Percentiles rank a stretch among this genome's conserved stretches.
phyloP scores from a whole-genome alignment of 2,113 vertebrate genomes.

The Numida meleagris region DNA sequence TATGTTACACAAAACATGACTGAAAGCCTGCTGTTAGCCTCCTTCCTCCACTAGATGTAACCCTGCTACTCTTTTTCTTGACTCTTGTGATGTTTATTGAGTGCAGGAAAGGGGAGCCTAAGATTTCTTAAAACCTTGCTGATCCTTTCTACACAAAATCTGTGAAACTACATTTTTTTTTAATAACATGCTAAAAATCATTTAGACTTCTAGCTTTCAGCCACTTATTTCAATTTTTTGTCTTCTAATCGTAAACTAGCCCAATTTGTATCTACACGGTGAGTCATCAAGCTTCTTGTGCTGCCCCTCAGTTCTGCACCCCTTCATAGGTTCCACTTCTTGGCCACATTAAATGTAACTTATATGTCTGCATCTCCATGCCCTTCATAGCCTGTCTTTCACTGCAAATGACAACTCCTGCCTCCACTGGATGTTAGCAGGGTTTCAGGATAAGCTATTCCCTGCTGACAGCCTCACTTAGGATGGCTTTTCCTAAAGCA shows the following conservation, averaged over 20 bases:
- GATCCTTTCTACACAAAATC: not conserved
- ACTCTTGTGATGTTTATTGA: not conserved
- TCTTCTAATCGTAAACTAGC: not conserved
- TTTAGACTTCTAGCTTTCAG: not conserved
- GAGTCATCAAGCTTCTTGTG: not conserved
- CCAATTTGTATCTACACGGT: not conserved
- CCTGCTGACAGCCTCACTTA: not conserved
- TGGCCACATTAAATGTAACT: not conserved
- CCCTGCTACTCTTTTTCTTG: not conserved
- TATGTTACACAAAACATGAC: not conserved
- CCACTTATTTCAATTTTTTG: not conserved
- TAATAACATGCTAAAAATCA: not conserved
- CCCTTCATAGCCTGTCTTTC: not conserved
- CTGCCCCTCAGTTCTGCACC: not conserved
- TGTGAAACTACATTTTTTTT: slow-evolving; percentile 1
- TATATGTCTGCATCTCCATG: not conserved
- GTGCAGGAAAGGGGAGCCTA: not conserved
- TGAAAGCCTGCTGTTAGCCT: not conserved
- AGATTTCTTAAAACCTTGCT: not conserved
- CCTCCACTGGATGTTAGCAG: not conserved
- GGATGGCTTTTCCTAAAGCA: not conserved
- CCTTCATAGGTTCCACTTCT: not conserved
- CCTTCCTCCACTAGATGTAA: not conserved
- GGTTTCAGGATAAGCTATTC: not conserved
- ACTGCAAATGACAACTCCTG: not conserved